Evolutionary conservation across 2,113 vertebrate genomes (phyloP).

Genomic region (Syrrhaptes paradoxus): DNA sequence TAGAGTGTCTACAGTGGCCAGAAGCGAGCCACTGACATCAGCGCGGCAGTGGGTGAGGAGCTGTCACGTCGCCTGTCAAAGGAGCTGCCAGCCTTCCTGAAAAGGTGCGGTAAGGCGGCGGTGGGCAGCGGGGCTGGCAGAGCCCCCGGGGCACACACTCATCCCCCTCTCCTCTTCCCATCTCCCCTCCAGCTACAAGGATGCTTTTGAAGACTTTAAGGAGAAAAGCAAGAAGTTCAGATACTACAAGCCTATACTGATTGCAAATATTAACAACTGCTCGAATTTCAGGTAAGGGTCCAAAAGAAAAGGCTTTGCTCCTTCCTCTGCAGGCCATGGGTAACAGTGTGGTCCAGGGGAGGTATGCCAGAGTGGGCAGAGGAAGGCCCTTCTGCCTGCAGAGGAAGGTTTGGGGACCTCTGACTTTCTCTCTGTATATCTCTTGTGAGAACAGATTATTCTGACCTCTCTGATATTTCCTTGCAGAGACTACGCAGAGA

Average conservation of each 20-base stretch:
- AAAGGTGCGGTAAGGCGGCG: slow-evolving; percentile 69
- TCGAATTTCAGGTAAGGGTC: slow-evolving; percentile 82
- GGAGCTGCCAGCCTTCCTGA: slow-evolving; percentile 77
- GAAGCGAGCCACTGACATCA: slow-evolving; percentile 65
- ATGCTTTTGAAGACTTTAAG: slow-evolving; percentile 77
- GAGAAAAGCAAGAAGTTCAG: slow-evolving; percentile 70
- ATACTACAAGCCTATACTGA: slow-evolving; percentile 74
- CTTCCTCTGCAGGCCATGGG: not conserved
- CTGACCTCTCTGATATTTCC: not conserved
- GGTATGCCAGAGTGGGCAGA: not conserved
- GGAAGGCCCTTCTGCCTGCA: not conserved
- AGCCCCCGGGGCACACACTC: accelerated
- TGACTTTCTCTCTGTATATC: not conserved
- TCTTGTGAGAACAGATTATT: not conserved
- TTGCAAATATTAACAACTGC: slow-evolving; percentile 85
- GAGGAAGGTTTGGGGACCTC: not conserved
- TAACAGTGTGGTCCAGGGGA: not conserved
- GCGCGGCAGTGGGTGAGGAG: slow-evolving; percentile 27
- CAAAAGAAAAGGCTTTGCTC: not conserved
- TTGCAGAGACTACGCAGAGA: slow-evolving; percentile 70
- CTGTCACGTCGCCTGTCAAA: slow-evolving; percentile 55
- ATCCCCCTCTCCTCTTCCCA: not conserved
- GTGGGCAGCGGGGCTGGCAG: not conserved
- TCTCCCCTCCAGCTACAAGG: slow-evolving; percentile 78
- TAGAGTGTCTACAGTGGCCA: slow-evolving; percentile 76